A percentile compares a stretch with the other conserved stretches of the same genome.
These are phyloP conservation scores for Ophion ventricosus DNA, from an alignment of 2,888 invertebrate species.

Conservation along the genomic window DNA sequence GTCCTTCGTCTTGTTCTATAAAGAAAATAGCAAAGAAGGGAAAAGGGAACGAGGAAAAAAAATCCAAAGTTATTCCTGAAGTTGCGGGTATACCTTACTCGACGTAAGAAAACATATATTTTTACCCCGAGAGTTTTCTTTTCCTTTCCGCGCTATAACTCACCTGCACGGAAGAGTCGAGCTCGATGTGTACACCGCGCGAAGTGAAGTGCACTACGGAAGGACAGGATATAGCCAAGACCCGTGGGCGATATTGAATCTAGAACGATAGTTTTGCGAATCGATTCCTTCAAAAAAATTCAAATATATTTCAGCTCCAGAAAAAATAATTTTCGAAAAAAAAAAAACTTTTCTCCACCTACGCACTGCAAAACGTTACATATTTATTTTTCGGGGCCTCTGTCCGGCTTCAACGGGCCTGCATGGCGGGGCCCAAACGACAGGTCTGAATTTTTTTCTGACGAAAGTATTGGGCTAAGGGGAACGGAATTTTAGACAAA, in stretches of 20 bases:
- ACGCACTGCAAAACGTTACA: too few species aligned
- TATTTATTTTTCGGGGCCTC: too few species aligned
- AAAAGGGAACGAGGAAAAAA: too few species aligned
- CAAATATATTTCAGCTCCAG: background rate
- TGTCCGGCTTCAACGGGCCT: too few species aligned
- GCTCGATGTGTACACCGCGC: conserved; percentile 8
- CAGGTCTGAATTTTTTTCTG: too few species aligned
- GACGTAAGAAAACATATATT: conserved; percentile 36
- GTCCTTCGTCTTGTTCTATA: conserved; percentile 9
- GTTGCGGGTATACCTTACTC: conserved; percentile 36
- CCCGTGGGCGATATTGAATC: background rate
- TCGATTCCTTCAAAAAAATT: background rate
- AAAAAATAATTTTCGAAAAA: too few species aligned
- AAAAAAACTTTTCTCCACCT: too few species aligned
- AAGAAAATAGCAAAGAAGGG: background rate
- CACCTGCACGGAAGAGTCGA: conserved; percentile 3
- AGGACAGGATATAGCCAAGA: background rate
- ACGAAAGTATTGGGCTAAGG: too few species aligned
- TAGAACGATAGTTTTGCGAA: background rate
- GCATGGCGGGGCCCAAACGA: too few species aligned
- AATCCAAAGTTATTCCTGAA: conserved; percentile 28
- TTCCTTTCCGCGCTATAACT: conserved; percentile 12
- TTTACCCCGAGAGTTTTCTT: conserved; percentile 16
- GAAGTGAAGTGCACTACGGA: conserved; percentile 3
- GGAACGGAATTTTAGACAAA: too few species aligned